Evolutionary conservation across 2,888 invertebrate genomes (phyloP).

Genomic region (Spodoptera littoralis): DNA sequence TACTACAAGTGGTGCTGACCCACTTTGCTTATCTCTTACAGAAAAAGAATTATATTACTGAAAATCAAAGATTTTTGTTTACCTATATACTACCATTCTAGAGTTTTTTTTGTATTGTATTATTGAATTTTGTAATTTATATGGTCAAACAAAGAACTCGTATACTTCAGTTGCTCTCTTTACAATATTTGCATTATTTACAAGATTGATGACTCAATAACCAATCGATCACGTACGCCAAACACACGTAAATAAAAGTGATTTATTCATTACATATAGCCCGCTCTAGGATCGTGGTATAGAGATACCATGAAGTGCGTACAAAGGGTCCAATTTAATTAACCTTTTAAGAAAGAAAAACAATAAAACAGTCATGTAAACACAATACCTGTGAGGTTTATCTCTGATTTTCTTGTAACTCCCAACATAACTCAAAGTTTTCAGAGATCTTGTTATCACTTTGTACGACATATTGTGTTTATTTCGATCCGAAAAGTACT

Average conservation of each 20-base stretch:
- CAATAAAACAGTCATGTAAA: conserved; percentile 17
- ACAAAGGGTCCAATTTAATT: background rate
- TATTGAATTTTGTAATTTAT: too few relatives aligned
- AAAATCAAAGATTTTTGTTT: too few relatives aligned
- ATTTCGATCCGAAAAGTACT: conserved; percentile 18
- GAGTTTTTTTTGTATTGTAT: too few relatives aligned
- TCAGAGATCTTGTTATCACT: conserved; percentile 75
- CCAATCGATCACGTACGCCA: conserved; percentile 50
- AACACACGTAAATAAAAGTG: background rate
- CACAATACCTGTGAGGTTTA: conserved; percentile 76
- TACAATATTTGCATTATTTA: conserved; percentile 18
- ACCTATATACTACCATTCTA: too few relatives aligned
- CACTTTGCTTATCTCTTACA: conserved; percentile 29
- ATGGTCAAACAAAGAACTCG: too few relatives aligned
- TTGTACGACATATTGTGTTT: conserved; percentile 75
- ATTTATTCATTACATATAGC: background rate
- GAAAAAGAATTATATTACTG: too few relatives aligned
- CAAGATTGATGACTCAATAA: conserved; percentile 31
- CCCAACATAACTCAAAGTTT: conserved; percentile 79
- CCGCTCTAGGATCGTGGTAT: background rate
- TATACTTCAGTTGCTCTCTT: background rate
- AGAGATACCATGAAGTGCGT: background rate
- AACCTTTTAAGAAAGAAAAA: conserved; percentile 4
- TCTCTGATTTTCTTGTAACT: conserved; percentile 79
- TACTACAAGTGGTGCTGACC: conserved; percentile 19